Conservation (phyloP, 1,140 invertebrate species). For the Philaenus spumarius region DNA sequence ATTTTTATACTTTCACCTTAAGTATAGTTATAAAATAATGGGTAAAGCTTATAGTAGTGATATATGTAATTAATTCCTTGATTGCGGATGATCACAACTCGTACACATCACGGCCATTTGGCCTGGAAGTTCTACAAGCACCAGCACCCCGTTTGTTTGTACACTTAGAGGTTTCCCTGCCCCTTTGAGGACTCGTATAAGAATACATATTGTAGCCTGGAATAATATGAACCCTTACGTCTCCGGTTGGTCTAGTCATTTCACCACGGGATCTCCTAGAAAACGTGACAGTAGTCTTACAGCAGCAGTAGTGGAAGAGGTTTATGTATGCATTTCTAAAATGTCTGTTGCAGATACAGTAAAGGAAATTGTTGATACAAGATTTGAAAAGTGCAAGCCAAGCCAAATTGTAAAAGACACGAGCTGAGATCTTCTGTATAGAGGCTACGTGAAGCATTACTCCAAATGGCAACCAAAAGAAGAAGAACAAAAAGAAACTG, state of each 20-base stretch:
- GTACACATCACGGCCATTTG: constrained; percentile 48
- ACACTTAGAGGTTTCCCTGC: constrained; percentile 19
- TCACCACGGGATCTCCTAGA: constrained; percentile 52
- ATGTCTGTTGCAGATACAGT: constrained; percentile 54
- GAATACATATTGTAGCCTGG: constrained; percentile 62
- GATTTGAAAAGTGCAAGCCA: constrained; percentile 63
- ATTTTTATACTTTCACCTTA: too few species aligned
- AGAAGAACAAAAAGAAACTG: constrained; percentile 54
- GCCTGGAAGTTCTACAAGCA: constrained; percentile 37
- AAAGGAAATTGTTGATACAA: constrained; percentile 57
- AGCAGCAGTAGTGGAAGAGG: constrained; percentile 74
- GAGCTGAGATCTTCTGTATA: constrained; percentile 41
- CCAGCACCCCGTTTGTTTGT: constrained; percentile 31
- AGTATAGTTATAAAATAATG: too few species aligned
- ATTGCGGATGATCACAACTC: constrained; percentile 42
- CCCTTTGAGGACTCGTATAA: constrained; percentile 49
- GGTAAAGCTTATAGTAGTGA: too few species aligned
- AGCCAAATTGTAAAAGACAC: constrained; percentile 52
- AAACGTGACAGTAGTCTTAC: constrained; percentile 67
- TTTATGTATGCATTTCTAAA: constrained; percentile 66
- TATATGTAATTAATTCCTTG: too few species aligned
- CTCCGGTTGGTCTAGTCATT: constrained; percentile 46
- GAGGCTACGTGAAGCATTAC: constrained; percentile 46
- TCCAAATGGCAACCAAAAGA: constrained; percentile 60
- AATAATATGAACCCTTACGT: constrained; percentile 70